Base-by-base conservation (phyloP, 2,113 vertebrate species). In the Pachyramphus minor region DNA sequence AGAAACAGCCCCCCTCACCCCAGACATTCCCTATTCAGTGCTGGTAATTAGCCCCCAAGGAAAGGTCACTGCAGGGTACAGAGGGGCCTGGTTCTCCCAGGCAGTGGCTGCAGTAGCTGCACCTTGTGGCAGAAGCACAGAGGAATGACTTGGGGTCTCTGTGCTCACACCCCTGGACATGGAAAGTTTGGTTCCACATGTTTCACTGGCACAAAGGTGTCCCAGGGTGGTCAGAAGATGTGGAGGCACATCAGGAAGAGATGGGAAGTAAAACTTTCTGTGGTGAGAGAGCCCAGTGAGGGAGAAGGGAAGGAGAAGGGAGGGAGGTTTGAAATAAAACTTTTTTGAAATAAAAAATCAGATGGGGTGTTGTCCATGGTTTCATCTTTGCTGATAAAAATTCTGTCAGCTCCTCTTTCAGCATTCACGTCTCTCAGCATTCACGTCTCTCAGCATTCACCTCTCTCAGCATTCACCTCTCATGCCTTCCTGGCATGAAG, bases 341-440 rank as follows among this genome's bases (percentile, higher is more conserved):
- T n/a, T n/a, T n/a, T 33, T 87, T 72, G 60, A 93, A 73, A 94
- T 47, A 6, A 41, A 22, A 18, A 21, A 24, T 81, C 6, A 50
- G 53, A 33, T 33, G 31, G 28, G 59, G 39, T 55, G 6, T 87
- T 94, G 93, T 86, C 66, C 33, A 7, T 28, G 71, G 31, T 71
- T 84, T 89, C 81, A 93, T 87, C 90, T 66, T 84, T 16, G 7
- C 66, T 90, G 64, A 37, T 95, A 92, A 67, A 95, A 95, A 25
- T 58, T 41, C n/a, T 71, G 58, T 74, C 79, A 73, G 71, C 75
- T 89, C 47, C 84, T 59, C 56, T 59, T 59, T 59, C 23, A 35
- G 14, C 33, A 59, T 23, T 59, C 77, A 77, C 73, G 63, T 95
- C 49, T 95, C 80, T 68, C 83, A 90, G 27, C 12, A 50, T 30